Conservation (phyloP, 2,113 vertebrate genomes). For the Grammomys dolichurus region DNA sequence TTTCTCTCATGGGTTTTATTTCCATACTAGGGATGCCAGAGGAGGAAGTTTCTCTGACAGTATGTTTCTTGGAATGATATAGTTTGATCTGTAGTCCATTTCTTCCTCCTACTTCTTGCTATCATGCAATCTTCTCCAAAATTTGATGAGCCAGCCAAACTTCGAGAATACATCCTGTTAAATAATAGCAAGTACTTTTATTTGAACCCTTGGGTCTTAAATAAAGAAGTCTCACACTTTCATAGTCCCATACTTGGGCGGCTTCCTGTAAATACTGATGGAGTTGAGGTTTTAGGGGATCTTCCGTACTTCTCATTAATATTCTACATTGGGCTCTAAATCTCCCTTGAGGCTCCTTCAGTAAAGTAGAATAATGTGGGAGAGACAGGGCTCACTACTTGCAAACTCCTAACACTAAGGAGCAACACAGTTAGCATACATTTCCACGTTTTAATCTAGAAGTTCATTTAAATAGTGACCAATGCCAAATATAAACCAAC, state of each 20-base stretch:
- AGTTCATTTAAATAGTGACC: not conserved
- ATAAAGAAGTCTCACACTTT: not conserved
- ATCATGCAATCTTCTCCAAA: constrained; percentile 12
- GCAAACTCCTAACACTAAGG: not conserved
- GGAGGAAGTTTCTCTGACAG: not conserved
- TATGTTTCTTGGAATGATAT: not conserved
- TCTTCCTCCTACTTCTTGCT: not conserved
- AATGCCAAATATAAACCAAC: constrained; percentile 24
- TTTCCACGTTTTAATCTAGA: not conserved
- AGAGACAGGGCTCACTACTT: not conserved
- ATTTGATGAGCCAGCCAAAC: constrained; percentile 53
- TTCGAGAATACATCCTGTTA: not conserved
- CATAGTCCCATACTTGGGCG: not conserved
- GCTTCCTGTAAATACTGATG: not conserved
- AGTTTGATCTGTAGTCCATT: constrained; percentile 54
- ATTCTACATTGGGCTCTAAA: not conserved
- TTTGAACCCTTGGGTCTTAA: constrained; percentile 7
- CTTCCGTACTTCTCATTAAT: constrained; percentile 37
- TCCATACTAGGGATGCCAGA: not conserved
- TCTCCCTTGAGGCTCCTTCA: not conserved
- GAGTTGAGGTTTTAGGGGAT: not conserved
- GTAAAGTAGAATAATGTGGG: not conserved
- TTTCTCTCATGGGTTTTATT: constrained; percentile 30
- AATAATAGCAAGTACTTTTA: constrained; percentile 34
- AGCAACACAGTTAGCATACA: not conserved